Evolutionary conservation across 35 echinoderm and acorn worm genomes (phyloP).

Genomic region (Amphiura filiformis): DNA sequence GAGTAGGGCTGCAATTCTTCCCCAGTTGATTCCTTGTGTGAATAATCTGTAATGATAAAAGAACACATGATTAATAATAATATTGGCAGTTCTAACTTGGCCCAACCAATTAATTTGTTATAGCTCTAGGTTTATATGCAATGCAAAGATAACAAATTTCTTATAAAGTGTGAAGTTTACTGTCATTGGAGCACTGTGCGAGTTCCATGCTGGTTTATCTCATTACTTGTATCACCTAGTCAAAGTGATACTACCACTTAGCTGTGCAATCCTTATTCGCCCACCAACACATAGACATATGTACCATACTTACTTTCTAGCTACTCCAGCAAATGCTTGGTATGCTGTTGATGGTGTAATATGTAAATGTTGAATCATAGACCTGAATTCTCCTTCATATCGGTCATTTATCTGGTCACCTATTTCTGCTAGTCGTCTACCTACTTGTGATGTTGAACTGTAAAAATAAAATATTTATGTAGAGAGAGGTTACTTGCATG

Average conservation of each 20-base stretch:
- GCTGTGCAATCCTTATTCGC: too few species aligned
- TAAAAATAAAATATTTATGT: background rate
- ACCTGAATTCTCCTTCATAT: slow-evolving; percentile 81
- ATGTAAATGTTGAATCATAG: slow-evolving; percentile 77
- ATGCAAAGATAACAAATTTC: background rate
- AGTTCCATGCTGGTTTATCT: too few species aligned
- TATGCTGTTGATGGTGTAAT: slow-evolving; percentile 97
- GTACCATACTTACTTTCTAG: too few species aligned
- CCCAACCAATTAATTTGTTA: background rate
- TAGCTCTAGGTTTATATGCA: background rate
- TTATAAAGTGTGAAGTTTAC: background rate
- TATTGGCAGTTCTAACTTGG: too few species aligned
- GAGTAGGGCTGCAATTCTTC: slow-evolving; percentile 81
- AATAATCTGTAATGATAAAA: slow-evolving; percentile 67
- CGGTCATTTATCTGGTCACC: slow-evolving; percentile 92
- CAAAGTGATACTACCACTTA: too few species aligned
- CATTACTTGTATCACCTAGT: too few species aligned
- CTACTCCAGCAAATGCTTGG: slow-evolving; percentile 91
- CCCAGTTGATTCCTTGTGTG: slow-evolving; percentile 95
- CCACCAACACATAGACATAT: too few species aligned
- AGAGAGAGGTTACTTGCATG: too few species aligned
- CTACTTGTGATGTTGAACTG: slow-evolving; percentile 82
- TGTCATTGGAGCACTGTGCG: too few species aligned
- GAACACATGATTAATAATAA: slow-evolving; percentile 4
- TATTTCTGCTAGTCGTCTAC: slow-evolving; percentile 85